These are phyloP conservation scores for Xenopus petersii DNA, from an alignment of 2,797 vertebrate species.

Conservation along the genomic window DNA sequence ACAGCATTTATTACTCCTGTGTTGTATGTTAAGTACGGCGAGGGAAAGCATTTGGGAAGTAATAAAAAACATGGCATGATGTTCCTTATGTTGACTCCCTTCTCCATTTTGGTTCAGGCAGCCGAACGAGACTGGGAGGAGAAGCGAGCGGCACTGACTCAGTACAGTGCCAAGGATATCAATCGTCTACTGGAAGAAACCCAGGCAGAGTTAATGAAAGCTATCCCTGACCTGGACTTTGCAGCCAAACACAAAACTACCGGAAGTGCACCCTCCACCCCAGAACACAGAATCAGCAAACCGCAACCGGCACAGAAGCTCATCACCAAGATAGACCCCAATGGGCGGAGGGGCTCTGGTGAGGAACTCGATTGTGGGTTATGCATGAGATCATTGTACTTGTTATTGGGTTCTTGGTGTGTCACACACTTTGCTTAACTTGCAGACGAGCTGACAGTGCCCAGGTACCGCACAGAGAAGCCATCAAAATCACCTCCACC, in stretches of 20 bases:
- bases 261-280: constrained; percentile 66
- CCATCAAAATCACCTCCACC: constrained; percentile 94
- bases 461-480: constrained; percentile 93
- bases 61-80: too few species aligned
- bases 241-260: constrained; percentile 86
- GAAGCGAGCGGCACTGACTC: constrained; percentile 89
- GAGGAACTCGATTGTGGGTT: constrained; percentile 4
- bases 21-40: too few species aligned
- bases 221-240: constrained; percentile 95
- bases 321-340: constrained; percentile 77
- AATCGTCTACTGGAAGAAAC: constrained; percentile 96
- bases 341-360: constrained; percentile 87
- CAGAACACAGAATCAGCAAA: constrained; percentile 84
- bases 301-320: constrained; percentile 80
- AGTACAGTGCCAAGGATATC: constrained; percentile 96
- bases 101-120: constrained; percentile 66
- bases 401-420: neutral
- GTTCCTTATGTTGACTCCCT: neutral
- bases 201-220: constrained; percentile 94
- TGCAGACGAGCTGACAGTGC: constrained; percentile 87
- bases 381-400: too few species aligned
- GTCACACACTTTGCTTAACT: constrained; percentile 21
- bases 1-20: too few species aligned
- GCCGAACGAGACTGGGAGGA: constrained; percentile 98
- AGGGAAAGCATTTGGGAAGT: too few species aligned